Conservation (phyloP, 2,888 invertebrate genomes). For the Eupithecia vulgata region DNA sequence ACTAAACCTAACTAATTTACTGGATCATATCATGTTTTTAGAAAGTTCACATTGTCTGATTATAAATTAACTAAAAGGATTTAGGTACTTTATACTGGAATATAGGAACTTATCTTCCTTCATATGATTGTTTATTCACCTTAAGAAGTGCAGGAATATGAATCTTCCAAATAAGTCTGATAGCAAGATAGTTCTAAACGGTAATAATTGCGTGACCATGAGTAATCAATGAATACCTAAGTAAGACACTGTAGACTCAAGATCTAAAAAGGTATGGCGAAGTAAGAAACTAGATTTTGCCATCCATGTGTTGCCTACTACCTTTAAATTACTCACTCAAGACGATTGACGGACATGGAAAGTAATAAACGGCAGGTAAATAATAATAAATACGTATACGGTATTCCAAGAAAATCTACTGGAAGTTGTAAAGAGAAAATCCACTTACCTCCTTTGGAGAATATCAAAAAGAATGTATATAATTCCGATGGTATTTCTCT, state of each 20-base stretch:
- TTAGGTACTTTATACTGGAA: not conserved
- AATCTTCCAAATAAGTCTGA: not conserved
- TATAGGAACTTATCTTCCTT: not conserved
- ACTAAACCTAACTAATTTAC: too few relatives aligned
- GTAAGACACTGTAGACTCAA: not conserved
- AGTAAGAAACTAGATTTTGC: not conserved
- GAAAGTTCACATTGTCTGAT: not conserved
- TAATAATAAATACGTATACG: not conserved
- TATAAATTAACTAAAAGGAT: not conserved
- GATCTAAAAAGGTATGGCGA: not conserved
- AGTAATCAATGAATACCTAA: not conserved
- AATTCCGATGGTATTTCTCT: not conserved
- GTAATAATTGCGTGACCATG: not conserved
- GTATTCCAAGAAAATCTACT: not conserved
- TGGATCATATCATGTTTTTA: not conserved
- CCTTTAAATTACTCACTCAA: not conserved
- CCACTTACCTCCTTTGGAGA: constrained; percentile 3
- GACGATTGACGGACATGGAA: constrained; percentile 5
- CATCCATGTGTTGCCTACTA: not conserved
- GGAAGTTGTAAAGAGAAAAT: not conserved
- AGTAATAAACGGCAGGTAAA: not conserved
- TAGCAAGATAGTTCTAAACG: not conserved
- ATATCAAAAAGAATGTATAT: not conserved
- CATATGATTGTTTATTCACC: not conserved
- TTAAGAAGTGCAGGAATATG: not conserved